Evolutionary conservation across 2,797 vertebrate genomes (phyloP).

Genomic region (Varecia variegata): DNA sequence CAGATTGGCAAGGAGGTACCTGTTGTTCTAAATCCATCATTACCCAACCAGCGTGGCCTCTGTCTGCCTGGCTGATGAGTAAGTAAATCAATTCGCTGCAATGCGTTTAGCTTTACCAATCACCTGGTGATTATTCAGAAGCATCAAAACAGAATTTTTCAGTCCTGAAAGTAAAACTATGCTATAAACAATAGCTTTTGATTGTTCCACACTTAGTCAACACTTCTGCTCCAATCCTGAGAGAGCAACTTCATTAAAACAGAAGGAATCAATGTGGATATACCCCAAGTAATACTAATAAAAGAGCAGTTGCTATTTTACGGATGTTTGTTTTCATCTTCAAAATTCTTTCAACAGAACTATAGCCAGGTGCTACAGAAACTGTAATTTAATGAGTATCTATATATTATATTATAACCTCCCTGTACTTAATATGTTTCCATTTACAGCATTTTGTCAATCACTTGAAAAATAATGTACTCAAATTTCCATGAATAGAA

Average conservation of each 20-base stretch:
- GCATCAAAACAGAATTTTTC: conserved; percentile 52
- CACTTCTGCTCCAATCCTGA: not conserved
- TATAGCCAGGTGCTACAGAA: not conserved
- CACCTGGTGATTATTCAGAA: conserved; percentile 54
- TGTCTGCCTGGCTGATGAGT: not conserved
- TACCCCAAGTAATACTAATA: not conserved
- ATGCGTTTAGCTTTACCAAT: conserved; percentile 11
- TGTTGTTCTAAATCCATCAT: conserved; percentile 68
- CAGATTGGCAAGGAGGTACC: conserved; percentile 68
- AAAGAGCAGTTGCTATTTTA: not conserved
- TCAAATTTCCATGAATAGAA: not conserved
- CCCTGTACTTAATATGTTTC: not conserved
- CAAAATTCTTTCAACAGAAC: not conserved
- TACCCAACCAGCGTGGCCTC: accelerated
- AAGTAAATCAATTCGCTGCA: conserved; percentile 41
- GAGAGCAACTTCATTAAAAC: not conserved
- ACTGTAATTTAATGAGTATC: not conserved
- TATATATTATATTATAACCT: not conserved
- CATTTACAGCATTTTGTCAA: not conserved
- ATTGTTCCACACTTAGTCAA: not conserved
- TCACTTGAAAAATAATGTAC: not conserved
- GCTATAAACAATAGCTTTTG: not conserved
- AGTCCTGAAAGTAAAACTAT: conserved; percentile 6
- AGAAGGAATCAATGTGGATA: not conserved
- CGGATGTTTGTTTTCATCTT: not conserved